phyloP scores from a whole-genome alignment of 2,888 invertebrate genomes.

The Prosapia bicincta region DNA sequence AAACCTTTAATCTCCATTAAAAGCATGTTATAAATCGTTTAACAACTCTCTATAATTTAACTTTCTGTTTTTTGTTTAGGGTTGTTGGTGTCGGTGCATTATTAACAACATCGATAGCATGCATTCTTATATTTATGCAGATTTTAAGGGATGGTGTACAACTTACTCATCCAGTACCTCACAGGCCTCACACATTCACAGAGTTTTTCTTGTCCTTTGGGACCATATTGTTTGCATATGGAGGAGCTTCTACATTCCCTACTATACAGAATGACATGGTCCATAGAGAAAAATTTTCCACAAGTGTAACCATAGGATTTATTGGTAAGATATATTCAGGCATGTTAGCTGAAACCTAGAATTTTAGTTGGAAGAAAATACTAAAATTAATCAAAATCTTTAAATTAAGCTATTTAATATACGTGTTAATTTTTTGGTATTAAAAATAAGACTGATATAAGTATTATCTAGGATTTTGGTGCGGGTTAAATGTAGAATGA shows the following conservation, averaged over 20 bases:
- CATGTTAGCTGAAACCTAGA: no score
- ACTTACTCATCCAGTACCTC: conserved; percentile 48
- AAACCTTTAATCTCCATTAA: no score
- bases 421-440: not conserved
- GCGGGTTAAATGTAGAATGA: no score
- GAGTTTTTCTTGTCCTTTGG: conserved; percentile 68
- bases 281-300: conserved; percentile 61
- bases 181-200: conserved; percentile 54
- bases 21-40: no score
- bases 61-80: conserved; percentile 46
- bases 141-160: conserved; percentile 54
- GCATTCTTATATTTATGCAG: conserved; percentile 59
- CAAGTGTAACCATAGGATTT: conserved; percentile 59
- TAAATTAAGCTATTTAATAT: not conserved
- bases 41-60: no score
- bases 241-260: conserved; percentile 71
- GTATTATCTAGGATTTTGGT: no score
- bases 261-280: conserved; percentile 77
- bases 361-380: no score
- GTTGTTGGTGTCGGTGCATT: conserved; percentile 61
- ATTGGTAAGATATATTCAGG: conserved; percentile 51
- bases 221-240: conserved; percentile 66
- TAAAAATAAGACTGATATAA: no score
- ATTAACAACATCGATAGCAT: conserved; percentile 58
- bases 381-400: no score